Conservation (phyloP, 2,888 invertebrate genomes). For the Phytoseiulus persimilis region DNA sequence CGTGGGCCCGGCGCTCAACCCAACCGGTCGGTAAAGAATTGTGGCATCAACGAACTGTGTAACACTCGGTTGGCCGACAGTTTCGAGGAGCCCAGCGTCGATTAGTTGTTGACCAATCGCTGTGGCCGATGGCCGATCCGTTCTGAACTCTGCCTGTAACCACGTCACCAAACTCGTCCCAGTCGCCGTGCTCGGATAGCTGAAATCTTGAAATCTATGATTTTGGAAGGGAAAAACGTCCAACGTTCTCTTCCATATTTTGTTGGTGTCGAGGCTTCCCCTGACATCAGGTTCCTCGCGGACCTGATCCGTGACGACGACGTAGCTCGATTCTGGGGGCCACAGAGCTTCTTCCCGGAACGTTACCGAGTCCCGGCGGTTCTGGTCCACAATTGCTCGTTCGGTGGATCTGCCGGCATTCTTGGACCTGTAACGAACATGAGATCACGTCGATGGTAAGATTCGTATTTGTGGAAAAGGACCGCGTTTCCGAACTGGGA, state of each 20-base stretch:
- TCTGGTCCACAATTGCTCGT: conserved; percentile 9
- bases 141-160: conserved; percentile 19
- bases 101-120: conserved; percentile 69
- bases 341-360: conserved; percentile 32
- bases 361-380: conserved; percentile 42
- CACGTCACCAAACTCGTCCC: conserved; percentile 25
- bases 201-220: conserved; percentile 17
- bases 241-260: conserved; percentile 9
- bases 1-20: conserved; percentile 25
- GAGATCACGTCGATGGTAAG: too few relatives aligned
- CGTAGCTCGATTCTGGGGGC: neutral
- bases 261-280: neutral
- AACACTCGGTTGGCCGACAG: conserved; percentile 23
- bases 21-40: conserved; percentile 17
- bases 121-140: conserved; percentile 53
- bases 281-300: neutral
- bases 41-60: conserved; percentile 24
- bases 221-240: conserved; percentile 30
- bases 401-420: neutral
- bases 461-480: neutral
- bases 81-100: conserved; percentile 65
- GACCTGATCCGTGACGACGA: neutral
- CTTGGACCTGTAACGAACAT: conserved; percentile 31
- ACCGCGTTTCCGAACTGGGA: neutral
- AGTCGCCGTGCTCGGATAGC: conserved; percentile 29